Base-by-base conservation (phyloP, 2,797 vertebrate genomes). In the Amniataba percoides region DNA sequence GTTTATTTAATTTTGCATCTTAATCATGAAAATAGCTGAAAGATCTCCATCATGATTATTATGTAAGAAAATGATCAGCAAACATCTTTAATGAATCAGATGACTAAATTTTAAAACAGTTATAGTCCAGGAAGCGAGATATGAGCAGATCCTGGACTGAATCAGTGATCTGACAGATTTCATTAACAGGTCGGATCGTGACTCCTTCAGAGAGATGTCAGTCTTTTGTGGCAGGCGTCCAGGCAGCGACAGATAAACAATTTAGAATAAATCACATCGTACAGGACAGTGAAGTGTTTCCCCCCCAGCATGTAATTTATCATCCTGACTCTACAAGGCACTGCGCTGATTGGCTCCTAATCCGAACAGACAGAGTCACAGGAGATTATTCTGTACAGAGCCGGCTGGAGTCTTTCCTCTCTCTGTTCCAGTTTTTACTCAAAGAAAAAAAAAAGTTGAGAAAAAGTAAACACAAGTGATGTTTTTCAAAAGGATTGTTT, bases 221-320 rank as follows among this genome's bases (percentile, higher is more conserved):
- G 55, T 1, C 51, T 25, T 85, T 52, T 63, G 58, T 49, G 49
- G 67, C 66, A 56, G 66, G 63, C 83, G 66, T 67, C 84, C 80
- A 85, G 88, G 86, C 88, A 88, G 88, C 9, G 71, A 88, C 87
- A 55, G 42, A 79, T 53, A 45, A 67, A 84, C 78, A 71, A 51
- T 77, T 76, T 13, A 74, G 66, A 51, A 49, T 81, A 80, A 90
- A 87, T 84, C 79, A 84, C 67, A 71, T 70, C 0, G 58, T 75
- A 67, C 62, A 86, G 74, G 63, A 88, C 87, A 74, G 80, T 66
- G 60, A 77, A 61, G 77, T 15, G 62, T 42, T 81, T 31, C 27
- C 61, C 79, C 61, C 73, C 59, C 64, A 73, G 72, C 84, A 83
- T 58, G 64, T 72, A 18, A 82, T 74, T 27, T 52, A 75, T 75